Evolutionary conservation across 2,888 invertebrate genomes (phyloP).

Genomic region (Morpho helenor): DNA sequence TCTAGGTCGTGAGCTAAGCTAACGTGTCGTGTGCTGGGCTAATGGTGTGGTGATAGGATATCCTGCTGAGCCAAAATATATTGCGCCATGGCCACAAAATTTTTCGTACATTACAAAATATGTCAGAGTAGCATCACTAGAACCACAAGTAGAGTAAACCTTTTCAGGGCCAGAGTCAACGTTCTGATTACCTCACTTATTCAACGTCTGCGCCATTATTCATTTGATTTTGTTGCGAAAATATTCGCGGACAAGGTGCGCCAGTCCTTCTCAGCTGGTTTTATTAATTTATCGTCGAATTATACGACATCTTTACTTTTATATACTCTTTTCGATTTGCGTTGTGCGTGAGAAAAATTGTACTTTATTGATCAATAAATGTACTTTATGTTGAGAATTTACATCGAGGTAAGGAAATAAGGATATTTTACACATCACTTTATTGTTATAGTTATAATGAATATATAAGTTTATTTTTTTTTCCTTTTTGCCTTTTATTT

Average conservation of each 20-base stretch:
- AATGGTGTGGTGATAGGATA: too few relatives aligned
- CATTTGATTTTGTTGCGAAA: neutral
- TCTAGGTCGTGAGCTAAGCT: too few relatives aligned
- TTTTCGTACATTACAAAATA: too few relatives aligned
- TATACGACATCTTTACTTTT: neutral
- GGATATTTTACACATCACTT: too few relatives aligned
- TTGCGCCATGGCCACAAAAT: too few relatives aligned
- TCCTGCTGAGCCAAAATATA: too few relatives aligned
- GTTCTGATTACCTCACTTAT: neutral
- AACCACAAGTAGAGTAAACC: too few relatives aligned
- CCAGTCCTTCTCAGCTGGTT: neutral
- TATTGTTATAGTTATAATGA: too few relatives aligned
- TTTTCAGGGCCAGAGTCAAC: neutral
- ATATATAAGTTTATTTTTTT: too few relatives aligned
- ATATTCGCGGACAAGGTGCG: slow-evolving; percentile 4
- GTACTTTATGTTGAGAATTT: neutral
- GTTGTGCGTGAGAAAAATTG: slow-evolving; percentile 1
- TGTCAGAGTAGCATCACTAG: too few relatives aligned
- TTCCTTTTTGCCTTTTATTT: too few relatives aligned
- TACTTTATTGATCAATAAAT: neutral
- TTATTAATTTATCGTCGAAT: slow-evolving; percentile 1
- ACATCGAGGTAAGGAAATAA: neutral
- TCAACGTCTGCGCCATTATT: neutral
- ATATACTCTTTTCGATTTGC: neutral
- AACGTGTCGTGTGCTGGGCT: too few relatives aligned